phyloP scores from a whole-genome alignment of 2,113 vertebrate species.

The Mobula hypostoma region DNA sequence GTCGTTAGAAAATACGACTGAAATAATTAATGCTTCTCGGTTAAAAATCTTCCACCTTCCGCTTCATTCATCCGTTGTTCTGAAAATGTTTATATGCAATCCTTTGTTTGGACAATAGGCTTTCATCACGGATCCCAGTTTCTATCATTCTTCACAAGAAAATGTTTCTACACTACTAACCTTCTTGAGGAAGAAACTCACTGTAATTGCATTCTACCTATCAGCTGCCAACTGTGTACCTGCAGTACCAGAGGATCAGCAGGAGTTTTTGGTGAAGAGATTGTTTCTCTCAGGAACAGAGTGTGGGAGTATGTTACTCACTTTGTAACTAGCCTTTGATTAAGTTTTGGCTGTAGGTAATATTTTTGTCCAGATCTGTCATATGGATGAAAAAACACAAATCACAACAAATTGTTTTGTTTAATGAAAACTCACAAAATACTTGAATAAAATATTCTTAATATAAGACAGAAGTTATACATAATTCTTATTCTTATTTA shows the following conservation, averaged over 20 bases:
- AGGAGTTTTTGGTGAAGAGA: neutral
- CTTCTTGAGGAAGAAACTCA: neutral
- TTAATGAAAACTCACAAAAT: neutral
- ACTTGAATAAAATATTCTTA: neutral
- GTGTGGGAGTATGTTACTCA: neutral
- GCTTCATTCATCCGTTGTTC: neutral
- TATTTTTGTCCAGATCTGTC: neutral
- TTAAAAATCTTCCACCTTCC: neutral
- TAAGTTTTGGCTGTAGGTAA: neutral
- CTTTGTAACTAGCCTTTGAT: neutral
- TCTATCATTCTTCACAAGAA: neutral
- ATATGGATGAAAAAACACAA: neutral
- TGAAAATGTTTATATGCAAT: neutral
- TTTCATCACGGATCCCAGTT: neutral
- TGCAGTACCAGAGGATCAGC: neutral
- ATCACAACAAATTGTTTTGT: neutral
- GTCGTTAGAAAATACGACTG: neutral
- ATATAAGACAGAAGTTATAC: no score
- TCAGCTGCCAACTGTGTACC: neutral
- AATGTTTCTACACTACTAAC: neutral
- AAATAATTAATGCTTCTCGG: neutral
- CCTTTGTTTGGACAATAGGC: neutral
- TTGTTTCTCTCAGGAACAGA: neutral
- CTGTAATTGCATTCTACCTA: neutral
- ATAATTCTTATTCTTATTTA: neutral